Percentiles rank a stretch among this genome's conserved stretches.
phyloP scores from a whole-genome alignment of 2,888 invertebrate species.

The Vanessa cardui region DNA sequence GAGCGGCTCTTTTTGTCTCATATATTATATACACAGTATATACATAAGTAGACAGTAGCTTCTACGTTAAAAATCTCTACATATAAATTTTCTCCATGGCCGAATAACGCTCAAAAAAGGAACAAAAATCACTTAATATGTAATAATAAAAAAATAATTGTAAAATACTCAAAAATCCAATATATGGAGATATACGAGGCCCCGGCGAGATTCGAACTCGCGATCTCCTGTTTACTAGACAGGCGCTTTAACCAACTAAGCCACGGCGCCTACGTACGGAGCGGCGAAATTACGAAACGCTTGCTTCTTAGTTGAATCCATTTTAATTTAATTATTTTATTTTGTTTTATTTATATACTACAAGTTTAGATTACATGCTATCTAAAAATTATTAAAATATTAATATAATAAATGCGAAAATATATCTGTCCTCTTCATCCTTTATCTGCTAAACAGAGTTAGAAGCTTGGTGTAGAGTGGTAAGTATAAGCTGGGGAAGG shows the following conservation, averaged over 20 bases:
- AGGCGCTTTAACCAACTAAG: constrained; percentile 88
- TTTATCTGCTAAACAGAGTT: too few relatives aligned
- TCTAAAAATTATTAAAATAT: too few relatives aligned
- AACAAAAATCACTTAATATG: neutral
- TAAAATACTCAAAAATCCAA: neutral
- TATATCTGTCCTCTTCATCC: too few relatives aligned
- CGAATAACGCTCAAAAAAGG: neutral
- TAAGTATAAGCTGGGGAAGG: too few relatives aligned
- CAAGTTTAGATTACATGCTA: neutral
- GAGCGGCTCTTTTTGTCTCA: too few relatives aligned
- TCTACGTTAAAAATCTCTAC: too few relatives aligned
- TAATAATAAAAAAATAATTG: neutral
- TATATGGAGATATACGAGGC: constrained; percentile 51
- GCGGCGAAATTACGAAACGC: constrained; percentile 16
- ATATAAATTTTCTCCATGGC: too few relatives aligned
- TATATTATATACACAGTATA: too few relatives aligned
- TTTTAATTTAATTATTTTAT: neutral
- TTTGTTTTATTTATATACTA: neutral
- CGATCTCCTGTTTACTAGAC: constrained; percentile 81
- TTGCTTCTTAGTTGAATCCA: neutral
- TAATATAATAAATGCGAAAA: too few relatives aligned
- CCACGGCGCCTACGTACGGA: constrained; percentile 82
- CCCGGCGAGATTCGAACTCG: constrained; percentile 80
- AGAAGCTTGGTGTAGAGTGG: too few relatives aligned
- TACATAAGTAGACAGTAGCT: too few relatives aligned